Evolutionary conservation across 2,888 invertebrate genomes (phyloP).

Genomic region (Mythimna vitellina): DNA sequence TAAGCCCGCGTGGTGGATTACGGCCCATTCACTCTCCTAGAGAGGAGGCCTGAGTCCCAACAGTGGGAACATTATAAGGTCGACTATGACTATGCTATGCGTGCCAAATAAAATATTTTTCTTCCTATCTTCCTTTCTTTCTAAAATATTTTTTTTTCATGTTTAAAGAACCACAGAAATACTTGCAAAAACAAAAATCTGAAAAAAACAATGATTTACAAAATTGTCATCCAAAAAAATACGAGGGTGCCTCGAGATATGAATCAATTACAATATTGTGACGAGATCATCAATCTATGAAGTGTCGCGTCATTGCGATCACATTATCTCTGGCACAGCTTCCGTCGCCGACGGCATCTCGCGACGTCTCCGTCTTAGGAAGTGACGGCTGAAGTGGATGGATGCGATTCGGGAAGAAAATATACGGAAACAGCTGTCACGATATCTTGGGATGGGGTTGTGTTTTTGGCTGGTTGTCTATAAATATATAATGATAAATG

Average conservation of each 20-base stretch:
- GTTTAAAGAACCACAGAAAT: not conserved
- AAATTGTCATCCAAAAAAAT: slow-evolving; percentile 58
- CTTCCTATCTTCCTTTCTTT: too few species aligned
- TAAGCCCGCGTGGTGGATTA: too few species aligned
- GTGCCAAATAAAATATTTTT: too few species aligned
- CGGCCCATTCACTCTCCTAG: too few species aligned
- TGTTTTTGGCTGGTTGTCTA: not conserved
- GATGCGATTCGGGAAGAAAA: slow-evolving; percentile 35
- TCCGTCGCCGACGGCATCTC: slow-evolving; percentile 65
- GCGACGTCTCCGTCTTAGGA: slow-evolving; percentile 53
- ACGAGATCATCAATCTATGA: slow-evolving; percentile 78
- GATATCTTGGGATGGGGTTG: slow-evolving; percentile 4
- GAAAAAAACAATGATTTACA: slow-evolving; percentile 57
- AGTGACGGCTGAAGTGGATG: slow-evolving; percentile 56
- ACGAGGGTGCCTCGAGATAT: slow-evolving; percentile 72
- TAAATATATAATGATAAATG: too few species aligned
- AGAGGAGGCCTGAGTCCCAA: too few species aligned
- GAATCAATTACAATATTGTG: slow-evolving; percentile 65
- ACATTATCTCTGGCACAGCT: slow-evolving; percentile 79
- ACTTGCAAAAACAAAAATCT: slow-evolving; percentile 3
- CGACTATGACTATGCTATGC: too few species aligned
- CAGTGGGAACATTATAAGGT: too few species aligned
- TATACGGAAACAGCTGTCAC: slow-evolving; percentile 25
- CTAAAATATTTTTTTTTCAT: not conserved
- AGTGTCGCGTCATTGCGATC: slow-evolving; percentile 74